Evolutionary conservation across 2,113 vertebrate genomes (phyloP).

Genomic region (mouse (Mus musculus)): DNA sequence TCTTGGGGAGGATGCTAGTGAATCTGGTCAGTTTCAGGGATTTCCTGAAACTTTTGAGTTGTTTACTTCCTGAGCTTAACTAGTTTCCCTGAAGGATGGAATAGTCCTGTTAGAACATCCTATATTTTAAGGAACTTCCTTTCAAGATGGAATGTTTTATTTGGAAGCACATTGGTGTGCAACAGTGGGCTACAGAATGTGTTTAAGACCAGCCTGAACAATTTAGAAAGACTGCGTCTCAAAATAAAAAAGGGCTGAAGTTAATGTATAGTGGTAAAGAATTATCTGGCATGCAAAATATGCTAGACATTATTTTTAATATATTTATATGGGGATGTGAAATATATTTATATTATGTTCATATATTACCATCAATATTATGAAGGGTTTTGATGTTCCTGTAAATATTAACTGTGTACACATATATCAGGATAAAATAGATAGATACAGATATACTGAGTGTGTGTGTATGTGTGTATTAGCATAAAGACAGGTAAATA

Average conservation of each 20-base stretch:
- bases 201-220: neutral
- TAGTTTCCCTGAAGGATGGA: neutral
- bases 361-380: neutral
- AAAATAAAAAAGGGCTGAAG: neutral
- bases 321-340: neutral
- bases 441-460: neutral
- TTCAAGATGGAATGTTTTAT: neutral
- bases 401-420: neutral
- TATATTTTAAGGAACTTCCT: neutral
- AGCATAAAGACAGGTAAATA: neutral
- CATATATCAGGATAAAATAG: neutral
- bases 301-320: neutral
- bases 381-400: neutral
- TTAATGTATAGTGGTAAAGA: neutral
- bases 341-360: neutral
- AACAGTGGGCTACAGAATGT: neutral
- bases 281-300: neutral
- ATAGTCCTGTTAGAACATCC: neutral
- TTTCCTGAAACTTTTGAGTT: neutral
- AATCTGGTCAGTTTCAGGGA: neutral
- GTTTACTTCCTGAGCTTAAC: neutral
- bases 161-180: neutral
- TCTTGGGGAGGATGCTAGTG: neutral
- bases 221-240: neutral
- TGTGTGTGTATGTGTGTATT: neutral